These are phyloP conservation scores for Melanotus villosus DNA, from an alignment of 2,888 invertebrate genomes.

Conservation along the genomic window DNA sequence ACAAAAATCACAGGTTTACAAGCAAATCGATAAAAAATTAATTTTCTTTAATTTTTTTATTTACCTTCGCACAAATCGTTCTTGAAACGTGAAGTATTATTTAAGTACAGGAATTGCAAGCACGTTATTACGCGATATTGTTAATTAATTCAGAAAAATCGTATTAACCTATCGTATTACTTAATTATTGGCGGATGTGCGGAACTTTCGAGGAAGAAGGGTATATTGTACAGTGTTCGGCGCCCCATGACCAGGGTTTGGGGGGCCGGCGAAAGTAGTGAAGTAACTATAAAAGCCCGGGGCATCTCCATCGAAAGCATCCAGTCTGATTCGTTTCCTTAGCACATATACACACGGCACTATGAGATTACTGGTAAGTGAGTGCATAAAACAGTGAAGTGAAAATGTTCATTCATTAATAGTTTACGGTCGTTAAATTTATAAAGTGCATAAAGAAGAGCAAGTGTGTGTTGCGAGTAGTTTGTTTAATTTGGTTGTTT, in stretches of 20 bases:
- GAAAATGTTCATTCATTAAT: constrained; percentile 23
- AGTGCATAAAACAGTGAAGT: constrained; percentile 37
- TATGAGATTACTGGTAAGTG: constrained; percentile 68
- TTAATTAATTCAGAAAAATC: constrained; percentile 30
- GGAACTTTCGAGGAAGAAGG: constrained; percentile 59
- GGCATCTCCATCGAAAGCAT: constrained; percentile 53
- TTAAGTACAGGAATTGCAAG: background rate
- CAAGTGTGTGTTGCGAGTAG: background rate
- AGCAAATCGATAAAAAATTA: background rate
- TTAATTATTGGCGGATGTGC: constrained; percentile 56
- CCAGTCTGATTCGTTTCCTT: constrained; percentile 61
- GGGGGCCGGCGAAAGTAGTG: constrained; percentile 62
- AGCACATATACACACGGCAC: constrained; percentile 48
- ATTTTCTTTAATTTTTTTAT: too few species aligned
- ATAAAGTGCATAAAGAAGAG: background rate
- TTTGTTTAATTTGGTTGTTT: constrained; percentile 36
- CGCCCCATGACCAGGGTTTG: constrained; percentile 54
- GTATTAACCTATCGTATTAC: constrained; percentile 46
- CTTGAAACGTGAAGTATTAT: too few species aligned
- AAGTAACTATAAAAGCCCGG: constrained; percentile 63
- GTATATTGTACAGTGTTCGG: constrained; percentile 52
- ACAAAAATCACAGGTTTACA: too few species aligned
- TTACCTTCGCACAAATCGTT: too few species aligned
- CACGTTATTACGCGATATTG: constrained; percentile 6
- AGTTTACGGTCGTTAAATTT: background rate